Percentiles rank a stretch among this genome's conserved stretches.
Conservation (phyloP, 1,140 invertebrate genomes). For the Drosophila asahinai region DNA sequence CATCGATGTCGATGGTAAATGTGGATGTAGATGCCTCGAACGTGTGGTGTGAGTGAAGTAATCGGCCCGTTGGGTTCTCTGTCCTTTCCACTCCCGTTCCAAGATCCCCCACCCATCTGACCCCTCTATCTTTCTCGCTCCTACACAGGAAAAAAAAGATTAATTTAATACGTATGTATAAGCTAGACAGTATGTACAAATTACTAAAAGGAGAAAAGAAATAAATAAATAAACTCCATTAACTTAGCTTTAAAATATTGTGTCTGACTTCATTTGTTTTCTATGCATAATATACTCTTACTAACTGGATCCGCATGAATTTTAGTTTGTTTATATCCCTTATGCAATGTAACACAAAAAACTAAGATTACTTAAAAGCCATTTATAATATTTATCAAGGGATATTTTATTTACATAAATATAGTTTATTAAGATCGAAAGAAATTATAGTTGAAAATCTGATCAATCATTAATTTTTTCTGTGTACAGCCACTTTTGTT, state of each 20-base stretch:
- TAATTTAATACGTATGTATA: not conserved
- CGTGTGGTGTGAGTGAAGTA: constrained; percentile 73
- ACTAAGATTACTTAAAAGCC: too few species aligned
- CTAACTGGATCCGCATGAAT: too few species aligned
- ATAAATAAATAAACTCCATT: too few species aligned
- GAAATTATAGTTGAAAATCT: not conserved
- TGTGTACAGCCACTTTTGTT: constrained; percentile 27
- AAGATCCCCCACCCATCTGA: constrained; percentile 17
- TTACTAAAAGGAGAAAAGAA: too few species aligned
- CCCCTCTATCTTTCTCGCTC: constrained; percentile 8
- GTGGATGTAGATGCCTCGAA: constrained; percentile 26
- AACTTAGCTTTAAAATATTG: not conserved
- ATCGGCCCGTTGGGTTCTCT: constrained; percentile 58
- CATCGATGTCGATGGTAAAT: constrained; percentile 59
- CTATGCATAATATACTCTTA: not conserved
- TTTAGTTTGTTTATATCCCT: too few species aligned
- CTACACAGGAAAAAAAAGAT: not conserved
- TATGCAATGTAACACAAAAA: too few species aligned
- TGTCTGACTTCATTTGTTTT: not conserved
- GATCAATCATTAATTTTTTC: not conserved
- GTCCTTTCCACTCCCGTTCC: constrained; percentile 21
- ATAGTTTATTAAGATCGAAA: too few species aligned
- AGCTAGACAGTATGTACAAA: not conserved
- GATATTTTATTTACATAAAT: too few species aligned
- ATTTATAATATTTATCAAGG: too few species aligned